Percentiles rank a stretch among this genome's conserved stretches.
These are phyloP conservation scores for Hybognathus amarus DNA, from an alignment of 2,797 vertebrate species.

Conservation along the genomic window DNA sequence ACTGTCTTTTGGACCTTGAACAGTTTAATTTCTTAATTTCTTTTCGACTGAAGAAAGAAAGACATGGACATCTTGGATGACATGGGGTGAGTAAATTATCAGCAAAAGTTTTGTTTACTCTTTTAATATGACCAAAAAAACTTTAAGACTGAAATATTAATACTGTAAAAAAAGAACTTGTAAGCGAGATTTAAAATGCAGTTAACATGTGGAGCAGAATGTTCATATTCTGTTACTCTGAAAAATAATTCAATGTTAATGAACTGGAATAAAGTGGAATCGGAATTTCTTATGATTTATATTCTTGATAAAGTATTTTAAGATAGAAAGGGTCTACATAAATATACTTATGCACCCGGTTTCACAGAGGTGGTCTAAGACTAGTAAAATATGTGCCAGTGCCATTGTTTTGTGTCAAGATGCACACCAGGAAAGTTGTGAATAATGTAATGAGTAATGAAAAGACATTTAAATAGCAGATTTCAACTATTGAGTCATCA, in stretches of 20 bases:
- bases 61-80: too few relatives aligned
- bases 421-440: background rate
- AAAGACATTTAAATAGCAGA: background rate
- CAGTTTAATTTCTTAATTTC: too few relatives aligned
- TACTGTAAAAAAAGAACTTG: background rate
- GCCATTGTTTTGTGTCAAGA: too few relatives aligned
- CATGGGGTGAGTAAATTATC: too few relatives aligned
- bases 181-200: background rate
- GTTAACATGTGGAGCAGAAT: background rate
- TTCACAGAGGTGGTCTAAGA: too few relatives aligned
- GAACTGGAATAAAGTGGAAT: background rate
- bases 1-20: too few relatives aligned
- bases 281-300: background rate
- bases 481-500: conserved; percentile 1
- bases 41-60: too few relatives aligned
- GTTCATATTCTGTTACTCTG: background rate
- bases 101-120: too few relatives aligned
- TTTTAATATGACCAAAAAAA: background rate
- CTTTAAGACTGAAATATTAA: background rate
- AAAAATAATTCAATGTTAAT: background rate
- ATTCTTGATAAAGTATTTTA: background rate
- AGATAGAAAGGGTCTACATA: background rate
- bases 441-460: background rate
- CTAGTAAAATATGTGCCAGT: too few relatives aligned
- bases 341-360: background rate